Evolutionary conservation across 2,888 invertebrate species (phyloP), one percentile per base, ranked within the genome.

Genomic region (Sisyra nigra): DNA sequence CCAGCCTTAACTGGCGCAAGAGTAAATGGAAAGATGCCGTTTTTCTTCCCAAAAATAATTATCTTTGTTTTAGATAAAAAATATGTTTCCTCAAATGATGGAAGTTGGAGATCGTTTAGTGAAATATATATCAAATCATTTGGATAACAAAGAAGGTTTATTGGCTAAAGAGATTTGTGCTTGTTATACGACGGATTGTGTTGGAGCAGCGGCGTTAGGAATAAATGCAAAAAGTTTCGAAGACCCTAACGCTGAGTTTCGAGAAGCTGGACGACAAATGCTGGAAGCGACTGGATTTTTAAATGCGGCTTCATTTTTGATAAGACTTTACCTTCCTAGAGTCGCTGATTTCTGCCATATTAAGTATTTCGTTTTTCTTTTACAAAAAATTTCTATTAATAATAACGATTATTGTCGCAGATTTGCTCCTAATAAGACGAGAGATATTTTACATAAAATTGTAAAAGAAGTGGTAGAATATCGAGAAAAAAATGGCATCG

Each of bases 41-140:
- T n/a, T n/a, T n/a, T 13, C 9, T 33, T 33, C 9, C 33, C 33
- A 33, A 30, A 30, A 30, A 30, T 13, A 6, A 5, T 33, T 33
- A 6, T 33, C 3, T 11, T 38, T 8, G 3, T 19, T 38, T 38
- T 19, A 38, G 38, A 57, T 58, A 3, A 67, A 65, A 45, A 53
- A 63, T 0, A 63, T 63, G 47, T 67, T 65, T 46, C 58, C 62
- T 0, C 52, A 66, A 2, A 61, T 68, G 6, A 51, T 53, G 5
- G 55, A 61, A n/a, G 63, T 67, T n/a, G 59, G 61, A 7, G 48
- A 54, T 3, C 53, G 55, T 30, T 52, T 68, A 42, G 57, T 53
- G 2, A 48, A 54, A 1, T 60, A 57, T 46, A 44, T 68, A 1
- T 51, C 53, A 1, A 50, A 54, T 13, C 51, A 56, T 24, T 5